Percentiles rank a stretch among this genome's conserved stretches.
These are phyloP conservation scores for Bombus balteatus DNA, from an alignment of 1,140 invertebrate species.

Conservation along the genomic window DNA sequence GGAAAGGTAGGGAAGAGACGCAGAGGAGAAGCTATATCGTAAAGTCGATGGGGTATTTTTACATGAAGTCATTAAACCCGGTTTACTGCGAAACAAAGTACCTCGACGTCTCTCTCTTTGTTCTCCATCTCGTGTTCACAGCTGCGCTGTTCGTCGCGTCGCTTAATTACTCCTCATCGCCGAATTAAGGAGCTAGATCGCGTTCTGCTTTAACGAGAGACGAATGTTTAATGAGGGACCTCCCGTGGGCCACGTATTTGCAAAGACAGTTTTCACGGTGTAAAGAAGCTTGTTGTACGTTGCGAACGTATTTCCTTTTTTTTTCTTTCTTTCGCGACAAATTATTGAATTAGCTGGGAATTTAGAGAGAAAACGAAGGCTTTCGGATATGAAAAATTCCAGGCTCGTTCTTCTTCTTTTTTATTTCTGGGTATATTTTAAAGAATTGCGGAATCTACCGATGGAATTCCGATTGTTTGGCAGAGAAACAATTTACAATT, in stretches of 20 bases:
- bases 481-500: background rate
- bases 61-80: slow-evolving; percentile 72
- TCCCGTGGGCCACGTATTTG: slow-evolving; percentile 27
- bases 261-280: slow-evolving; percentile 63
- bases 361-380: background rate
- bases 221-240: slow-evolving; percentile 69
- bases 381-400: background rate
- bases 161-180: slow-evolving; percentile 74
- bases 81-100: slow-evolving; percentile 71
- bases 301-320: background rate
- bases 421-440: background rate
- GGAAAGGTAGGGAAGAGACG: no score
- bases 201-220: slow-evolving; percentile 68
- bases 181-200: slow-evolving; percentile 68
- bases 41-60: slow-evolving; percentile 77
- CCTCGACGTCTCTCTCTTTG: slow-evolving; percentile 1
- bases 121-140: background rate
- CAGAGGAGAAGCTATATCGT: slow-evolving; percentile 63
- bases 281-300: slow-evolving; percentile 37
- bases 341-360: background rate
- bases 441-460: no score
- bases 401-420: background rate
- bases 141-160: slow-evolving; percentile 1
- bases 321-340: background rate
- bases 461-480: no score